These are phyloP conservation scores for Aphrophora alni DNA, from an alignment of 2,888 invertebrate species.

Conservation along the genomic window DNA sequence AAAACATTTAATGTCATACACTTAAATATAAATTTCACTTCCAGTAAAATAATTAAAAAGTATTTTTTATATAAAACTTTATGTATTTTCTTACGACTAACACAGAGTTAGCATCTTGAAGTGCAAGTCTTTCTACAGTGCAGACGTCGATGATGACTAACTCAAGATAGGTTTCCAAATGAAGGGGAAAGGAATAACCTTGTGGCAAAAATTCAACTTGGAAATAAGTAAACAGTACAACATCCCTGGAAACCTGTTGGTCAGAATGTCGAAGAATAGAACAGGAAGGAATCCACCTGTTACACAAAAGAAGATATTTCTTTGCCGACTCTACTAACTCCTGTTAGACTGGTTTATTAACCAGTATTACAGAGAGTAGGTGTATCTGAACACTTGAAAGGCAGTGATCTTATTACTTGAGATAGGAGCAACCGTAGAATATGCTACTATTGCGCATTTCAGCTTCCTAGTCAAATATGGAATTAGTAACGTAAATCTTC, in stretches of 20 bases:
- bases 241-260: neutral
- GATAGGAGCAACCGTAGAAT: too few species aligned
- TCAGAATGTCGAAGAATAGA: neutral
- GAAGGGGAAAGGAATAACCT: neutral
- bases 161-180: neutral
- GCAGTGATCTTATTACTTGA: neutral
- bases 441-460: too few species aligned
- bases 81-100: too few species aligned
- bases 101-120: too few species aligned
- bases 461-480: too few species aligned
- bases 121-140: neutral
- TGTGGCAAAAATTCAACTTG: neutral
- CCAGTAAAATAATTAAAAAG: too few species aligned
- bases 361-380: neutral
- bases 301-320: conserved; percentile 9
- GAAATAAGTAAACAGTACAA: neutral
- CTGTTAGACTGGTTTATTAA: neutral
- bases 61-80: too few species aligned
- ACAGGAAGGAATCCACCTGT: conserved; percentile 2
- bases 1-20: too few species aligned
- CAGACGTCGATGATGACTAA: neutral
- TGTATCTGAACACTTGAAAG: neutral
- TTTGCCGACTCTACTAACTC: neutral
- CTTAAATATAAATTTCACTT: too few species aligned
- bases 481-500: too few species aligned